These are phyloP conservation scores for Eupsilia transversa DNA, from an alignment of 2,888 invertebrate genomes.

Conservation along the genomic window DNA sequence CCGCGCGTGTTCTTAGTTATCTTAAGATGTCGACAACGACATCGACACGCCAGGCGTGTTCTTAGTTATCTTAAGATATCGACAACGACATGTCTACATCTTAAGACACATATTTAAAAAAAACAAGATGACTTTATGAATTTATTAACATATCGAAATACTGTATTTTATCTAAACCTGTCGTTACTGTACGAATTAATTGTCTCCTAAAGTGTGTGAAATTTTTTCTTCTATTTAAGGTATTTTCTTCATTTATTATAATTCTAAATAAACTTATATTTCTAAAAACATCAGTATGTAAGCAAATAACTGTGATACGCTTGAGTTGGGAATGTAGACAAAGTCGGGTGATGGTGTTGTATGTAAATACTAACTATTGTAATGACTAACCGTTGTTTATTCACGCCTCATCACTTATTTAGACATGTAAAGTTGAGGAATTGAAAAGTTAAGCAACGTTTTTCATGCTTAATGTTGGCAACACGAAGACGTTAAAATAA, in stretches of 20 bases:
- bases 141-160: neutral
- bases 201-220: neutral
- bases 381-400: slow-evolving; percentile 31
- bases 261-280: slow-evolving; percentile 1
- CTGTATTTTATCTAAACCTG: neutral
- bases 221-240: neutral
- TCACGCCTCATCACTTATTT: slow-evolving; percentile 21
- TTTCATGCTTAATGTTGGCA: neutral
- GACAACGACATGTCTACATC: too few species aligned
- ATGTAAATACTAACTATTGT: slow-evolving; percentile 41
- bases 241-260: neutral
- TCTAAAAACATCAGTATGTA: slow-evolving; percentile 6
- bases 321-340: slow-evolving; percentile 59
- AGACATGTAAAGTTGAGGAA: neutral
- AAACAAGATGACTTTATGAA: neutral
- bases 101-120: too few species aligned
- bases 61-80: too few species aligned
- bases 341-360: slow-evolving; percentile 35
- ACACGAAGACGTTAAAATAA: neutral
- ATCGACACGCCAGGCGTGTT: too few species aligned
- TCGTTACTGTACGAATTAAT: neutral
- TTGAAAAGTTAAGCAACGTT: neutral
- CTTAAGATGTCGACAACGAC: too few species aligned
- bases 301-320: slow-evolving; percentile 32
- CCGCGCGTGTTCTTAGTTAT: too few species aligned